Evolutionary conservation across 2,113 vertebrate genomes (phyloP).

Genomic region (Bucco capensis): DNA sequence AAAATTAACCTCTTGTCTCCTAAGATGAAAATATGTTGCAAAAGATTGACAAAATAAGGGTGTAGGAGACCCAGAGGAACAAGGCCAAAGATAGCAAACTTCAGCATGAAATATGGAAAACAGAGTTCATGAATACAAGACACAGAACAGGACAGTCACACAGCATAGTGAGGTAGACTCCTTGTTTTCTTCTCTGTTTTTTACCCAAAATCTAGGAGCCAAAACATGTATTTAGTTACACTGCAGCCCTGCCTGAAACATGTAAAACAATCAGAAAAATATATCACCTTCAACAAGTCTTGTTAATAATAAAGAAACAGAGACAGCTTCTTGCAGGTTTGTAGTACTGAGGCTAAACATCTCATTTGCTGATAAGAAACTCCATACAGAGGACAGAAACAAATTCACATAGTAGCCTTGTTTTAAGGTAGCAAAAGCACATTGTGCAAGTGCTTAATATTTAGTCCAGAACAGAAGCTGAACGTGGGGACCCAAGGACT

Average conservation of each 20-base stretch:
- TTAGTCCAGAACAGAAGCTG: background rate
- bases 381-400: background rate
- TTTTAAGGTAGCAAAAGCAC: background rate
- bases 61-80: background rate
- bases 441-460: background rate
- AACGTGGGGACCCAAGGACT: background rate
- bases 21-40: background rate
- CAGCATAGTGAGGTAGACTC: background rate
- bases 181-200: background rate
- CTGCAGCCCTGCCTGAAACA: background rate
- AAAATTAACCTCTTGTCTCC: conserved; percentile 24
- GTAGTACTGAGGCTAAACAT: background rate
- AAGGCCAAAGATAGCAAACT: fast-evolving
- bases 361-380: background rate
- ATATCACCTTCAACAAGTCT: background rate
- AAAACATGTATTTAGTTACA: background rate
- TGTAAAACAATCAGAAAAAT: background rate
- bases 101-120: background rate
- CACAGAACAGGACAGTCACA: background rate
- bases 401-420: background rate
- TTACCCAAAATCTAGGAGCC: background rate
- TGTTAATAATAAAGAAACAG: background rate
- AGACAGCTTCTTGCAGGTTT: background rate
- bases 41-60: background rate
- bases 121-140: background rate